Conservation (phyloP, 2,113 vertebrate species). For the Mola mola region DNA sequence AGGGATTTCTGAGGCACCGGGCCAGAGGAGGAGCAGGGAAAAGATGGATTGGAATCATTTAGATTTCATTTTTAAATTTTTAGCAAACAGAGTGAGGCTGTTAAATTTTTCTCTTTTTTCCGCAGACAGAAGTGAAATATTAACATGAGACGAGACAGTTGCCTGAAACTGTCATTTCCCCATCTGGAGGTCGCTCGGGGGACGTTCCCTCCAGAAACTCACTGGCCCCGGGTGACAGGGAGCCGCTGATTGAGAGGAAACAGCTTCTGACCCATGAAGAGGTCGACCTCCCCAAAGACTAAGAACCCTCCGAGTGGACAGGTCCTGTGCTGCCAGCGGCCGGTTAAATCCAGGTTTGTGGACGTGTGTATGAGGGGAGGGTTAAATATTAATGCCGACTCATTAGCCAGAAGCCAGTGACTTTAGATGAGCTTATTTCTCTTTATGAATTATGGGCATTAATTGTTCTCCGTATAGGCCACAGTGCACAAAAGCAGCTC, state of each 20-base stretch:
- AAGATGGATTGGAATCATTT: no score
- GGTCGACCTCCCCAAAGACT: no score
- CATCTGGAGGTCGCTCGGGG: no score
- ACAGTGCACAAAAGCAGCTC: no score
- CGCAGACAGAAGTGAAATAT: constrained; percentile 22
- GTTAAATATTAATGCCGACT: not conserved
- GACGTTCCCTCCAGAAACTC: no score
- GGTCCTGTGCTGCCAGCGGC: no score
- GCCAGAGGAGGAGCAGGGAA: constrained; percentile 23
- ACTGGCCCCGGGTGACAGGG: no score
- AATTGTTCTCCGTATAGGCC: no score
- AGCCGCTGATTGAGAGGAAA: no score
- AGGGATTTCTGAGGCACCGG: constrained; percentile 22
- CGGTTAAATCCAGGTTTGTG: not conserved
- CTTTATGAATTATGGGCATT: no score
- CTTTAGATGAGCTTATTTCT: no score
- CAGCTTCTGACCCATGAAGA: constrained; percentile 34
- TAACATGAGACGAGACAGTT: constrained; percentile 20
- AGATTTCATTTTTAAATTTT: constrained; percentile 35
- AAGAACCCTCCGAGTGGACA: no score
- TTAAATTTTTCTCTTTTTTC: constrained; percentile 35
- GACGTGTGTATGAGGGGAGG: constrained; percentile 20
- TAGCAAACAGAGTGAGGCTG: constrained; percentile 16
- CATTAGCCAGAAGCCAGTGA: not conserved
- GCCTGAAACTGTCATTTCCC: constrained; percentile 15